Conservation (phyloP, 1,140 invertebrate species). For the Chymomyza costata region DNA sequence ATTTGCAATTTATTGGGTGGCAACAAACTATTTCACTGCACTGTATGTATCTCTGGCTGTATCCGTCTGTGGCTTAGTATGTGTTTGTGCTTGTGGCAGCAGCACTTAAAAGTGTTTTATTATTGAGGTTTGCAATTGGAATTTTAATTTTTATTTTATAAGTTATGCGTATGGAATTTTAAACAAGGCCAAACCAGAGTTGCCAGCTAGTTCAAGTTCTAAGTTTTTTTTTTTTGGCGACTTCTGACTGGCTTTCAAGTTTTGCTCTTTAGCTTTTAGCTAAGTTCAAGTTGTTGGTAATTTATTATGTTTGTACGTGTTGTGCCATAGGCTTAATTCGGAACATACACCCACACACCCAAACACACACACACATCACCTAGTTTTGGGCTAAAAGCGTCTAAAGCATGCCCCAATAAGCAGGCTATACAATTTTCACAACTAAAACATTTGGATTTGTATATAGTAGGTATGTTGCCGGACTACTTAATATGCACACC, state of each 20-base stretch:
- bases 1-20: no score
- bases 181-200: conserved; percentile 36
- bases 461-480: no score
- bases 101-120: conserved; percentile 63
- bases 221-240: no score
- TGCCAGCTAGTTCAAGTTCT: no score
- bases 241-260: conserved; percentile 1
- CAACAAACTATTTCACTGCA: conserved; percentile 1
- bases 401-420: conserved; percentile 50
- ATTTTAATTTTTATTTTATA: conserved; percentile 72
- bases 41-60: no score
- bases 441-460: no score
- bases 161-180: conserved; percentile 59
- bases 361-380: conserved; percentile 2
- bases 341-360: no score
- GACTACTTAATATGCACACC: conserved; percentile 69
- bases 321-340: conserved; percentile 22
- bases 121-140: conserved; percentile 60
- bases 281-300: conserved; percentile 26
- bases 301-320: conserved; percentile 63
- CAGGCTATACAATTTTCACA: conserved; percentile 23
- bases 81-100: no score
- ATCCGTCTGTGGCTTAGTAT: no score
- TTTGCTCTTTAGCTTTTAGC: conserved; percentile 36
- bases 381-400: conserved; percentile 43